These are phyloP conservation scores for Luperina nickerlii DNA, from an alignment of 2,888 invertebrate species.

Conservation along the genomic window DNA sequence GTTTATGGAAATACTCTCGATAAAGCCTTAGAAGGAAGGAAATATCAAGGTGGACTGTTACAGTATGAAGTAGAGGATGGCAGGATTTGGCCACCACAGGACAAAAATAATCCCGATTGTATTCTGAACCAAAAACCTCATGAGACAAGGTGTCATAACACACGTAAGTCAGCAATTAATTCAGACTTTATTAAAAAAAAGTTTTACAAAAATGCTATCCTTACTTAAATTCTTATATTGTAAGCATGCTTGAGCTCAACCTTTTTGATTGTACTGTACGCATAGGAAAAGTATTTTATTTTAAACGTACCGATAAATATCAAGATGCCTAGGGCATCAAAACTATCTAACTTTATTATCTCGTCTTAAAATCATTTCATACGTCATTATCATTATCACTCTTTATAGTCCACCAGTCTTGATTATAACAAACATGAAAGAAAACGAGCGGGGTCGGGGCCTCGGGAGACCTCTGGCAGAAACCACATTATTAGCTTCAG, in stretches of 20 bases:
- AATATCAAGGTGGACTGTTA: conserved; percentile 62
- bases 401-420: background rate
- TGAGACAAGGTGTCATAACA: conserved; percentile 40
- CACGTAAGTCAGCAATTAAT: conserved; percentile 17
- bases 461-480: too few relatives aligned
- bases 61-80: conserved; percentile 68
- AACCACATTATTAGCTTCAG: too few relatives aligned
- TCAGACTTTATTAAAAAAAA: background rate
- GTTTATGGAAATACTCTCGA: conserved; percentile 27
- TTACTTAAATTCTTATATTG: background rate
- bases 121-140: conserved; percentile 20
- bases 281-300: background rate
- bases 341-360: background rate
- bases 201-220: background rate
- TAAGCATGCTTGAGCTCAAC: background rate
- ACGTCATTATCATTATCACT: background rate
- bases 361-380: background rate
- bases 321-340: background rate
- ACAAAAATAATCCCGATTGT: conserved; percentile 32
- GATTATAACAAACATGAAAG: too few relatives aligned
- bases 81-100: conserved; percentile 68
- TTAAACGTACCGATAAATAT: background rate
- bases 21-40: conserved; percentile 9
- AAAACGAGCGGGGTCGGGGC: too few relatives aligned
- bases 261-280: background rate